Percentiles rank a stretch among this genome's conserved stretches.
Evolutionary conservation across 2,797 vertebrate genomes (phyloP).

Genomic region (Odontamblyopus lacepedii): DNA sequence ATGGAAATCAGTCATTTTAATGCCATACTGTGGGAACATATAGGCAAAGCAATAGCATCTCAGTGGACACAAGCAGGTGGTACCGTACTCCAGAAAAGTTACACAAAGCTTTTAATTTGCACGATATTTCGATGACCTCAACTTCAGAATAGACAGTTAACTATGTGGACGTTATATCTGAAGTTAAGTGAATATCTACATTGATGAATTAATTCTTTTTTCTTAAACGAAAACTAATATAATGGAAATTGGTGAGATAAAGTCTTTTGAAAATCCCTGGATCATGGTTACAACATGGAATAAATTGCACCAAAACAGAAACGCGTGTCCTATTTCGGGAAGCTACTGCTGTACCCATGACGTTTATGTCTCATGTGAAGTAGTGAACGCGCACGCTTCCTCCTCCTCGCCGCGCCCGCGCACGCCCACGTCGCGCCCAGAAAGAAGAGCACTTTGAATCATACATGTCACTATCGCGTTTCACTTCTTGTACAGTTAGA

Average conservation of each 20-base stretch:
- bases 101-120: background rate
- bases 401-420: background rate
- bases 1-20: too few relatives aligned
- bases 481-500: constrained; percentile 46
- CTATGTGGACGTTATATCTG: background rate
- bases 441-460: constrained; percentile 25
- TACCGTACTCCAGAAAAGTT: too few relatives aligned
- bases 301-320: constrained; percentile 14
- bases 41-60: too few relatives aligned
- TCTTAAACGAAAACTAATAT: background rate
- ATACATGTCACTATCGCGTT: constrained; percentile 69
- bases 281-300: constrained; percentile 1
- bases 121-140: background rate
- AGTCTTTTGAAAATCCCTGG: background rate
- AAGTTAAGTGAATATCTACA: background rate
- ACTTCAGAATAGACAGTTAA: background rate
- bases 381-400: constrained; percentile 35
- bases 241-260: background rate
- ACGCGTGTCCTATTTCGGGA: constrained; percentile 33
- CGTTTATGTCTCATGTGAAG: constrained; percentile 33
- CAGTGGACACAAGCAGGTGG: too few relatives aligned
- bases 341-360: constrained; percentile 30
- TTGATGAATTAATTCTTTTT: background rate
- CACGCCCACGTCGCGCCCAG: constrained; percentile 36
- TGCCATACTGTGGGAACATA: too few relatives aligned